A percentile compares a stretch with the other conserved stretches of the same genome.
Conservation (phyloP, 2,797 vertebrate genomes). For the Mallotus villosus region DNA sequence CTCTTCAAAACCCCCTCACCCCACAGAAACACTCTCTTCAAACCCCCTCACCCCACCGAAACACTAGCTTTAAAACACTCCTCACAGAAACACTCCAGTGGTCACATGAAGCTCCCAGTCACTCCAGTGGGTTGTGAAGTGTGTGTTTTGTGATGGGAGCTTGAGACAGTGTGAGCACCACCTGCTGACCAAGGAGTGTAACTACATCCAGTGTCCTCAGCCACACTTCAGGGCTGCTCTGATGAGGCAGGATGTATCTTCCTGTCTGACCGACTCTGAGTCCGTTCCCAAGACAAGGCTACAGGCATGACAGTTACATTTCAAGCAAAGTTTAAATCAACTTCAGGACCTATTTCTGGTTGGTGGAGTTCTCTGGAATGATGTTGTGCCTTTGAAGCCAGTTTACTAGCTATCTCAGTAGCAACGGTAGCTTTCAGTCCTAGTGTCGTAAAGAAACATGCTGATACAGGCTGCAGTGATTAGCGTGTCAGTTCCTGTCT, state of each 20-base stretch:
- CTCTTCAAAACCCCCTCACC: not conserved
- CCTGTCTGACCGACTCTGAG: no score
- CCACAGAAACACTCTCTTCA: not conserved
- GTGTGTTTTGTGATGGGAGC: not conserved
- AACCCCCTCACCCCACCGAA: not conserved
- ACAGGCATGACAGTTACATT: no score
- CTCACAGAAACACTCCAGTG: not conserved
- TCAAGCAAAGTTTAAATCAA: no score
- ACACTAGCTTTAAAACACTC: not conserved
- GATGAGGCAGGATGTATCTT: no score
- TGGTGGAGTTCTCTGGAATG: not conserved
- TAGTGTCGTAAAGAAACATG: conserved; percentile 40
- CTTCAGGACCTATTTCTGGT: not conserved
- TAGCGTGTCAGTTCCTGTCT: not conserved
- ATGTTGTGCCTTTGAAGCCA: not conserved
- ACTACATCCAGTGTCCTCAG: conserved; percentile 19
- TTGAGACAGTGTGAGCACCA: conserved; percentile 20
- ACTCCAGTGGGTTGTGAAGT: not conserved
- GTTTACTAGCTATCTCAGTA: not conserved
- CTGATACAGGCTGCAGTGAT: conserved; percentile 37
- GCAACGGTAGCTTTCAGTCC: conserved; percentile 2
- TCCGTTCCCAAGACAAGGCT: no score
- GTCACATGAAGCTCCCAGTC: not conserved
- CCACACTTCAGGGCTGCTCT: no score
- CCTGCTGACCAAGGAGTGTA: conserved; percentile 34